Evolutionary conservation across 2,797 vertebrate genomes (phyloP), one percentile per base, ranked within the genome.

Genomic region (Aphelocoma californica): DNA sequence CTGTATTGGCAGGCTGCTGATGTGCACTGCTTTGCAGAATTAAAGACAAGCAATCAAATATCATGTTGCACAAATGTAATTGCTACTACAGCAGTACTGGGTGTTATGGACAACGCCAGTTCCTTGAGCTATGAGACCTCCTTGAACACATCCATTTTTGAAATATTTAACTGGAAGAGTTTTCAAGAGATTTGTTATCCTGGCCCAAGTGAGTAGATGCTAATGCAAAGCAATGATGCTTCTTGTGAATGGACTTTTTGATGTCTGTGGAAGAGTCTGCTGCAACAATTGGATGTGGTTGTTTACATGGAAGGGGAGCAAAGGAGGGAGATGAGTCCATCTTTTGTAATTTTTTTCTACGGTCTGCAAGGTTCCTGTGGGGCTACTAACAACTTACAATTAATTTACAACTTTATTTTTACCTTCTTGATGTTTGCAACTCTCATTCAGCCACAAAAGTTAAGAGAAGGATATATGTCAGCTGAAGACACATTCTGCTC

Each of bases 41-140:
- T 91, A 95, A 91, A 88, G 89, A 87, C 87, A 88, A 94, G 93
- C 89, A 83, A 90, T 93, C 80, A 94, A 95, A 80, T 64, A 80
- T 10, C 74, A n/a, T 57, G 82, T 94, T 93, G 61, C 86, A 88
- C 64, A 92, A 97, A 88, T 73, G 91, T 74, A 91, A 95, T 88
- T 86, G 86, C 86, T 90, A 15, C 57, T 74, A 66, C 34, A 88
- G 87, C 80, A 57, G 42, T 32, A 28, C 45, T 21, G 74, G 54
- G 40, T 77, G 60, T 83, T 86, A 73, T 0, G 21, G 92, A 71
- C 62, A 88, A 25, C 12, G 56, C 90, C 94, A 92, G 29, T 85
- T 92, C 58, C 73, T 77, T 66, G 62, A 93, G 82, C 62, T 91
- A 50, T 40, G 81, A 93, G 40, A 66, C 48, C 65, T 83, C 47